Percentiles rank a stretch among this genome's conserved stretches.
Conservation (phyloP, 2,797 vertebrate genomes). For the Pseudocheirus occidentalis region DNA sequence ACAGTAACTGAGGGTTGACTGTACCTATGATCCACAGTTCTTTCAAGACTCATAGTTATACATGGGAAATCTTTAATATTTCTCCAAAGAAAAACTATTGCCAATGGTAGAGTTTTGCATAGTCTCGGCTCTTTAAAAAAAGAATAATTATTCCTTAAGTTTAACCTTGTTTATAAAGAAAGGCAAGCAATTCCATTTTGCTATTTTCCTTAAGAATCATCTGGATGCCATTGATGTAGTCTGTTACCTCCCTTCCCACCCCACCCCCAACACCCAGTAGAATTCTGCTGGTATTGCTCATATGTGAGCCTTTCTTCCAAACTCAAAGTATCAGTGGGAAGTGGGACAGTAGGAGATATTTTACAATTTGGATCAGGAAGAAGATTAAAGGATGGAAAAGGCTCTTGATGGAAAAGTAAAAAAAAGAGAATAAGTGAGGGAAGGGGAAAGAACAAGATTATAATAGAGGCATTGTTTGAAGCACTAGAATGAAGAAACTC, state of each 20-base stretch:
- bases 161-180: conserved; percentile 54
- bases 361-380: conserved; percentile 24
- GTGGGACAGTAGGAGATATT: conserved; percentile 5
- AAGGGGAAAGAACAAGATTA: background rate
- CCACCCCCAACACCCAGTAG: background rate
- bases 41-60: conserved; percentile 29
- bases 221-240: conserved; percentile 56
- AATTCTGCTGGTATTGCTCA: conserved; percentile 34
- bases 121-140: conserved; percentile 31
- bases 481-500: conserved; percentile 1
- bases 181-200: conserved; percentile 58
- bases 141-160: conserved; percentile 43
- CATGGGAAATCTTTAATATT: background rate
- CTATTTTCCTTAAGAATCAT: conserved; percentile 15
- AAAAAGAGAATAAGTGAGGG: background rate
- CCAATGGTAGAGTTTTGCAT: background rate
- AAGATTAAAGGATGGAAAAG: conserved; percentile 27
- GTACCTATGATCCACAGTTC: background rate
- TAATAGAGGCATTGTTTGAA: background rate
- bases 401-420: background rate
- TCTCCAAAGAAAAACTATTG: conserved; percentile 7
- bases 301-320: conserved; percentile 36
- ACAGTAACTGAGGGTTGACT: background rate
- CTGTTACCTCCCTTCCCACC: background rate
- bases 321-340: background rate